Evolutionary conservation across 2,797 vertebrate genomes (phyloP).

Genomic region (Pseudomugil tenellus): DNA sequence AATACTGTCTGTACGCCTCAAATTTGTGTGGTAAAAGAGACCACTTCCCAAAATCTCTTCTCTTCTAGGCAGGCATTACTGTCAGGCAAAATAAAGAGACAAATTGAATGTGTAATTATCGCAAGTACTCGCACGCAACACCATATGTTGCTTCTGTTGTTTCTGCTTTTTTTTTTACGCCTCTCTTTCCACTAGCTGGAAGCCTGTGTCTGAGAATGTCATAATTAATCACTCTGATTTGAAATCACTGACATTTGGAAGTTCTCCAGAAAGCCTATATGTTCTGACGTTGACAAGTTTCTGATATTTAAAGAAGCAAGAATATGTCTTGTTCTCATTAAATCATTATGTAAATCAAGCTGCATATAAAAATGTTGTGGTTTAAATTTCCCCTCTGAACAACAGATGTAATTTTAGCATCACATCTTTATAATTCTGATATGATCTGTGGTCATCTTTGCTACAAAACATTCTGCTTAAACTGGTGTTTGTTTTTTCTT

Average conservation of each 20-base stretch:
- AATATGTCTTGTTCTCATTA: conserved; percentile 3
- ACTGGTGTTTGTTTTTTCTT: background rate
- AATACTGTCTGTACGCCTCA: conserved; percentile 28
- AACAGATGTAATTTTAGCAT: conserved; percentile 4
- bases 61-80: conserved; percentile 29
- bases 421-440: background rate
- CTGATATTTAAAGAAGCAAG: conserved; percentile 6
- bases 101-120: conserved; percentile 47
- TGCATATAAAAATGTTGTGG: background rate
- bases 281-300: conserved; percentile 37
- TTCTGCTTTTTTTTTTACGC: background rate
- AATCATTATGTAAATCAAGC: conserved; percentile 4
- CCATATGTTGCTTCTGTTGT: conserved; percentile 18
- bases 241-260: conserved; percentile 48
- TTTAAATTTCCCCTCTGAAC: background rate
- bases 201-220: conserved; percentile 28
- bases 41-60: conserved; percentile 31
- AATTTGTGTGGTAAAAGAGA: conserved; percentile 40
- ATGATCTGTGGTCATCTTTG: background rate
- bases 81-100: conserved; percentile 38
- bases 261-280: conserved; percentile 22
- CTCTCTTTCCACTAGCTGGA: background rate
- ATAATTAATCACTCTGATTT: conserved; percentile 47
- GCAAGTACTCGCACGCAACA: conserved; percentile 27
- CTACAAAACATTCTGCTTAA: background rate